phyloP scores from a whole-genome alignment of 2,888 invertebrate genomes.

The Thera britannica region DNA sequence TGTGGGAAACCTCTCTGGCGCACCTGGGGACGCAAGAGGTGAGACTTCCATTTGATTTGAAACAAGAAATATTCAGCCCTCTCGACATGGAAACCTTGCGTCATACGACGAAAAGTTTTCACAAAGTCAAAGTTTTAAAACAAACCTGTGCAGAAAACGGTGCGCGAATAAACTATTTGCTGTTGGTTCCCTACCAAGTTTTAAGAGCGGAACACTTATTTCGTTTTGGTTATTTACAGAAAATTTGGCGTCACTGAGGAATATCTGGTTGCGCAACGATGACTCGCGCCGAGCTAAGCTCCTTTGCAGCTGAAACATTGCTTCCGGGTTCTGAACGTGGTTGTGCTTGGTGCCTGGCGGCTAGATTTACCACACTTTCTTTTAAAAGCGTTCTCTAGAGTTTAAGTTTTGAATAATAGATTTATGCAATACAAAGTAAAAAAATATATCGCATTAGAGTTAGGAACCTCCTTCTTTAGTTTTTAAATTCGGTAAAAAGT shows the following conservation, averaged over 20 bases:
- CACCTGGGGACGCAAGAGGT: no score
- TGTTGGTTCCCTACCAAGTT: neutral
- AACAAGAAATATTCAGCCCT: no score
- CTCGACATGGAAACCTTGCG: no score
- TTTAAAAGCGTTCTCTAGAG: neutral
- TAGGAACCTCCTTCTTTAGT: no score
- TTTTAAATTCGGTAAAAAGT: no score
- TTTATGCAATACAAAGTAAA: no score
- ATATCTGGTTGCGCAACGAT: constrained; percentile 45
- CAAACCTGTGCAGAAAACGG: constrained; percentile 1
- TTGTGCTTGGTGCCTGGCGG: constrained; percentile 54
- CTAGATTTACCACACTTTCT: constrained; percentile 41
- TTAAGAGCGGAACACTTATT: constrained; percentile 2
- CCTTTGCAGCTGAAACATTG: constrained; percentile 49
- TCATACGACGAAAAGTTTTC: no score
- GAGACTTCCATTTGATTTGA: no score
- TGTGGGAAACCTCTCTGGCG: no score
- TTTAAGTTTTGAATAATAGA: no score
- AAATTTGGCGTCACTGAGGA: constrained; percentile 22
- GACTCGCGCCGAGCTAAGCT: constrained; percentile 50
- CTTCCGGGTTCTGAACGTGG: constrained; percentile 47
- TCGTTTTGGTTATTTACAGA: constrained; percentile 17
- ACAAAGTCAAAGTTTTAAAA: neutral
- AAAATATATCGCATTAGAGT: no score
- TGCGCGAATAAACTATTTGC: constrained; percentile 3